Conservation (phyloP, 2,113 vertebrate genomes). For the Eublepharis macularius region DNA sequence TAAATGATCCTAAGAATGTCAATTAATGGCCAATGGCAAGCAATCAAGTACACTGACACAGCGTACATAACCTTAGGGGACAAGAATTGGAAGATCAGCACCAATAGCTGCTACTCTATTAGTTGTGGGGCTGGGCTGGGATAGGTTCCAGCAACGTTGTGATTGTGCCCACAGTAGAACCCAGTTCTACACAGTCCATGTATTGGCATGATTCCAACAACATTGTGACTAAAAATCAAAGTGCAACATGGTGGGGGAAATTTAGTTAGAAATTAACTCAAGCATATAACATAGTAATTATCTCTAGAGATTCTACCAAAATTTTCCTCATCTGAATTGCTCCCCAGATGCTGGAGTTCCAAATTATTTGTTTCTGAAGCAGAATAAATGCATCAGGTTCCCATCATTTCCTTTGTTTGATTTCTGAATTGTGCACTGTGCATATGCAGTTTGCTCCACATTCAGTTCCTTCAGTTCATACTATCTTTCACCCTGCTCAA, state of each 20-base stretch:
- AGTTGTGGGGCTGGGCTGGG: neutral
- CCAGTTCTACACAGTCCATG: neutral
- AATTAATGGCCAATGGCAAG: neutral
- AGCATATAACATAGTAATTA: neutral
- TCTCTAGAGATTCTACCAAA: neutral
- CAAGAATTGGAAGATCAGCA: neutral
- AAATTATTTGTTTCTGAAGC: no score
- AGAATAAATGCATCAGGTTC: no score
- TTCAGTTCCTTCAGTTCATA: no score
- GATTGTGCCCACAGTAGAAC: neutral
- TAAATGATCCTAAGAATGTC: neutral
- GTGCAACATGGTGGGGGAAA: neutral
- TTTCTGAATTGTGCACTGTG: no score
- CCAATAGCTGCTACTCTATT: neutral
- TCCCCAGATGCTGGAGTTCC: no score
- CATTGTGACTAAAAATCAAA: neutral
- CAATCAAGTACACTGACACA: neutral
- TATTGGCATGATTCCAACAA: neutral
- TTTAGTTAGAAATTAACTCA: neutral
- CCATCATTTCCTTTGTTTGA: no score
- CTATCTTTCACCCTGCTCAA: no score
- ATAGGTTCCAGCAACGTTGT: neutral
- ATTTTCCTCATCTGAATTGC: no score
- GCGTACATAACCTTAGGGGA: neutral
- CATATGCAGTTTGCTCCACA: no score